Conservation (phyloP, 2,797 vertebrate species). For the Rhynchotus rufescens region DNA sequence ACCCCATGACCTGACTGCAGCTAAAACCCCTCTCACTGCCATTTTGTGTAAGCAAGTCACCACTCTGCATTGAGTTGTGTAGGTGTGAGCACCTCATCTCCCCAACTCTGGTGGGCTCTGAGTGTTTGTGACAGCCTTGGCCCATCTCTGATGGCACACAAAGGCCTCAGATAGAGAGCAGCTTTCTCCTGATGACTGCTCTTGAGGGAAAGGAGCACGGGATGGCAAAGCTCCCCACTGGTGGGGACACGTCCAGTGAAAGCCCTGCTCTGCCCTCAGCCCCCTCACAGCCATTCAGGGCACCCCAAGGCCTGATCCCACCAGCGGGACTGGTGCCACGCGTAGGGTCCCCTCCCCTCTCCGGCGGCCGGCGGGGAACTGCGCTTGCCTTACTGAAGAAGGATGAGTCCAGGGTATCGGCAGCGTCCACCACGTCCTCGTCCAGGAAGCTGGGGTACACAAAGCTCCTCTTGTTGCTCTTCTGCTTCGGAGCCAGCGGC, state of each 20-base stretch:
- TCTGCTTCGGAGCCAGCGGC: constrained; percentile 78
- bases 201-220: neutral
- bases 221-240: neutral
- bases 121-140: neutral
- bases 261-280: neutral
- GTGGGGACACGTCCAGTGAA: neutral
- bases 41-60: neutral
- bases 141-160: neutral
- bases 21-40: neutral
- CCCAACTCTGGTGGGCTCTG: neutral
- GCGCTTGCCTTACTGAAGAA: constrained; percentile 96
- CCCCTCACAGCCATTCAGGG: fast-evolving
- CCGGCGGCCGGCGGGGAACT: neutral
- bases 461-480: constrained; percentile 88
- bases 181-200: neutral
- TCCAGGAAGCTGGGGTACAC: constrained; percentile 90
- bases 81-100: neutral
- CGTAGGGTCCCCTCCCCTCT: fast-evolving
- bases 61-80: neutral
- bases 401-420: constrained; percentile 86
- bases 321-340: neutral
- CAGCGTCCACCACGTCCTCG: constrained; percentile 89
- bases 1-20: fast-evolving
- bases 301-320: neutral
- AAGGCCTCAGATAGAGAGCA: neutral